These are phyloP conservation scores for Oscheius onirici DNA, from an alignment of 2,888 invertebrate species.

Conservation along the genomic window DNA sequence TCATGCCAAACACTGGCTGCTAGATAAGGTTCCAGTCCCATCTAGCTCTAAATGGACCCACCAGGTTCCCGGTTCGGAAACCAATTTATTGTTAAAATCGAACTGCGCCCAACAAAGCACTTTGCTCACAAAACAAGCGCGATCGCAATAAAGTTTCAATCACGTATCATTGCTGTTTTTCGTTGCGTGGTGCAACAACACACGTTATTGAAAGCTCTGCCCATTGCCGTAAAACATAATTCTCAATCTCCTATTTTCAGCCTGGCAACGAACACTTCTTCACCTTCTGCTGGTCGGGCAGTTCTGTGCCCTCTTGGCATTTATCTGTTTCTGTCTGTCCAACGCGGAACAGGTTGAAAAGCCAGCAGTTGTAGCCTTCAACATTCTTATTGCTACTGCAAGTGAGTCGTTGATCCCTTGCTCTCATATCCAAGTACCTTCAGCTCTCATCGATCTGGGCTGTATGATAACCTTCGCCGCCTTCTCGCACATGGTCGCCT, in stretches of 20 bases:
- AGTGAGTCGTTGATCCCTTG: constrained; percentile 40
- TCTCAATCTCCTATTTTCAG: constrained; percentile 54
- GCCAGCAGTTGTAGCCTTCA: constrained; percentile 28
- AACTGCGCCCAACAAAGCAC: no score
- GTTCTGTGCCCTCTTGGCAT: constrained; percentile 57
- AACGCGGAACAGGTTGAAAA: constrained; percentile 36
- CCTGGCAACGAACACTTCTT: constrained; percentile 68
- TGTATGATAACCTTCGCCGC: constrained; percentile 60
- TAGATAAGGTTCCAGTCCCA: no score
- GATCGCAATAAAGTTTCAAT: no score
- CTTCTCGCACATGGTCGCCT: constrained; percentile 69
- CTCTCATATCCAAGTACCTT: constrained; percentile 33
- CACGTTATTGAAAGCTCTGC: no score
- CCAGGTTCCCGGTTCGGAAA: no score
- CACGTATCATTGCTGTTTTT: no score
- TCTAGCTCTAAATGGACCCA: no score
- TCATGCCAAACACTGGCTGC: no score
- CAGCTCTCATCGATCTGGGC: constrained; percentile 51
- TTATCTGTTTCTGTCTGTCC: constrained; percentile 63
- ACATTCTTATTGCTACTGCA: constrained; percentile 37
- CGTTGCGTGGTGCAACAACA: no score
- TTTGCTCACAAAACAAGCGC: no score
- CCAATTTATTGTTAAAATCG: no score
- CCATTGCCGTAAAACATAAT: not conserved
- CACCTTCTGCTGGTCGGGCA: constrained; percentile 63